These are phyloP conservation scores for Scylla paramamosain DNA, from an alignment of 1,140 invertebrate species.

Conservation along the genomic window DNA sequence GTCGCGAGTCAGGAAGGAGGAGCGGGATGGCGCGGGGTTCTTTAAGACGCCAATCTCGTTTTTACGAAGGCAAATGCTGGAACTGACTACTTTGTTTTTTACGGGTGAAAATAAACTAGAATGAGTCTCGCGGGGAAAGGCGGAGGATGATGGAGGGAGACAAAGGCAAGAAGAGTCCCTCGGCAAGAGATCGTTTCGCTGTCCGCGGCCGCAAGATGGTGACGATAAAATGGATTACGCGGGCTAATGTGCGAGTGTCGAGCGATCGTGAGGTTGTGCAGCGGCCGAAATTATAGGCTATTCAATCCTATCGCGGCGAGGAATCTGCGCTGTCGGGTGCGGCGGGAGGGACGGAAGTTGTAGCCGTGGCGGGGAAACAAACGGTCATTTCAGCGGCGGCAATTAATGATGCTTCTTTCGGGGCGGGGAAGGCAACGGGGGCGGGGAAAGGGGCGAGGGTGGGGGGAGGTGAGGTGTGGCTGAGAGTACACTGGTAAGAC, in stretches of 20 bases:
- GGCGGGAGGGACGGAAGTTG: constrained; percentile 6
- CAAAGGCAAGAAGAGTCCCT: background rate
- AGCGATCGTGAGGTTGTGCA: constrained; percentile 38
- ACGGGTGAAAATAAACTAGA: background rate
- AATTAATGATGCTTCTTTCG: background rate
- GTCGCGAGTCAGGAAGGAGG: background rate
- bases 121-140: background rate
- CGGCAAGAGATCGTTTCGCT: background rate
- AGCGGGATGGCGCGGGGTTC: background rate
- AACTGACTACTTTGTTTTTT: background rate
- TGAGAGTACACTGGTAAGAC: background rate
- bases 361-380: background rate
- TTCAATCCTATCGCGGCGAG: constrained; percentile 58
- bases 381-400: background rate
- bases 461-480: background rate
- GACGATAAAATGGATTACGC: constrained; percentile 50
- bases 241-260: constrained; percentile 62
- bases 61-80: background rate
- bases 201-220: constrained; percentile 7
- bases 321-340: constrained; percentile 2
- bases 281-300: constrained; percentile 62
- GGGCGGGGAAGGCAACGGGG: background rate
- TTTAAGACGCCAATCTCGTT: background rate
- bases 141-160: background rate
- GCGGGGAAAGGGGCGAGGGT: background rate